Base-by-base conservation (phyloP, 1,140 invertebrate species). In the Diorhabda carinulata region DNA sequence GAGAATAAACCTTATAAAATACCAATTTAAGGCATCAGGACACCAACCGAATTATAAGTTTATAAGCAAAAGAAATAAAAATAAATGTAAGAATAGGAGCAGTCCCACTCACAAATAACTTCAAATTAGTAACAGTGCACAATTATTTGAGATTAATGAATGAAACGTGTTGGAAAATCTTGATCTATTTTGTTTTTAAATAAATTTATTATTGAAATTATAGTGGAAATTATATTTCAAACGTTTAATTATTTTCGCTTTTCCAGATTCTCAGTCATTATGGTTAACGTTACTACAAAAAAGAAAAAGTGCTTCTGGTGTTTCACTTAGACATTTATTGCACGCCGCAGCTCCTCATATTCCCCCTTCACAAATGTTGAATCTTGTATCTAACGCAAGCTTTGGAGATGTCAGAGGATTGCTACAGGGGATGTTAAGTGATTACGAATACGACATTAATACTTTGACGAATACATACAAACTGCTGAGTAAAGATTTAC, bases 261-360 rank as follows among this genome's bases (percentile, higher is more conserved):
- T n/a, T 64, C 41, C 6, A 64, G 63, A 81, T 47, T 77, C 82
- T 6, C 83, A 85, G 66, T 73, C 76, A 42, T 78, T 83, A 44
- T 85, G 84, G 84, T 80, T 85, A 58, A 67, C 68, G 3, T 69
- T 85, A 0, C 60, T 85, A 57, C 81, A 83, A 69, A 71, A 77
- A 67, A 70, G 74, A 79, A 72, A 76, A 76, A 59, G 69, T 72
- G 70, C 74, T 72, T 76, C 73, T 8, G 58, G 58, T 5, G 41
- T 67, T n/a, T 60, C 65, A 43, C 79, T 83, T 10, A 80, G 82
- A 69, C 77, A 81, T 40, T 74, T 85, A 70, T 72, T 85, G 42
- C 83, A 85, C 72, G 80, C 82, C 42, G 83, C 84, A 7, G 83
- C 83, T n/a, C 83, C 81, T n/a, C 83, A 85, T 74, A 83, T 85